Base-by-base conservation (phyloP, 2,888 invertebrate species). In the Melieria crassipennis region DNA sequence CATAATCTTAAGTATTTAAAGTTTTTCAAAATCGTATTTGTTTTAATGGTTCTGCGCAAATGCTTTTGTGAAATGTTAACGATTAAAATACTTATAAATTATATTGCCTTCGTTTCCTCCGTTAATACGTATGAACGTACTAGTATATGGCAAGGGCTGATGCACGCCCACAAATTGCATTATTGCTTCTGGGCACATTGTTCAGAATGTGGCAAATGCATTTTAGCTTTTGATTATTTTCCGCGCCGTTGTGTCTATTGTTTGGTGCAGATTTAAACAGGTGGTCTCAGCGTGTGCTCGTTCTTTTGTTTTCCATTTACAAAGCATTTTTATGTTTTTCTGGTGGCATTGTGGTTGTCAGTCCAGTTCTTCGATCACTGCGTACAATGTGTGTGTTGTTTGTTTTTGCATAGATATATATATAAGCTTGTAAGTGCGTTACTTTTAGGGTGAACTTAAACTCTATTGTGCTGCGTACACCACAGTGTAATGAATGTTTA, bases 261-360 rank as follows among this genome's bases (percentile, higher is more conserved):
- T 77, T 72, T 55, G 10, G 61, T 42, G 6, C 68, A 60, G 74
- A 72, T 76, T 77, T 75, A 76, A 76, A 76, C 77, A 77, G 77
- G 77, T 77, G 77, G 77, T 77, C 76, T 73, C 76, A 74, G 76
- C 77, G 64, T 77, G 77, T 72, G 74, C 60, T 74, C 67, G 62
- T 61, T 67, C 52, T 11, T 67, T 65, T 66, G 62, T 65, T 65
- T 75, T 61, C 65, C 13, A 63, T 62, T 56, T 43, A 63, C 66
- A 70, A 45, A 66, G 30, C 42, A 50, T 50, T 46, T 69, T 65
- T 58, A 13, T 46, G 10, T 42, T 4, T 55, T 71, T 56, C 46
- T 13, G 47, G 47, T 52, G 58, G 9, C 47, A 47, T 46, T 70
- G 46, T 57, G 70, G 52, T 64, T 70, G 63, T 67, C 66, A 67